Evolutionary conservation across 2,888 invertebrate species (phyloP).

Genomic region (Drosophila mulleri): DNA sequence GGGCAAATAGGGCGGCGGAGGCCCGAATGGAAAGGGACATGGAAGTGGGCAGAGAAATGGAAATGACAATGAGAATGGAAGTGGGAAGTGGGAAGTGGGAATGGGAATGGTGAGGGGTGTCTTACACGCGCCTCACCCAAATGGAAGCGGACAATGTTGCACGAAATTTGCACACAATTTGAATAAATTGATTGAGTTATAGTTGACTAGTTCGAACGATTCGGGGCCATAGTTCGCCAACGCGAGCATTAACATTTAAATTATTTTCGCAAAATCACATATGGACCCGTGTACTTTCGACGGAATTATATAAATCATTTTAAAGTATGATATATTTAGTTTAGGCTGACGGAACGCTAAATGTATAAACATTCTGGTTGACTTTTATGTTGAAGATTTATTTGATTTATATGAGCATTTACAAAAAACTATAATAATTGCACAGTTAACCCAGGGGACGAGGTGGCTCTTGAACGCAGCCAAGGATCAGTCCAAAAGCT

Average conservation of each 20-base stretch:
- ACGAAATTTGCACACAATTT: constrained; percentile 82
- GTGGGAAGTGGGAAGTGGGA: neutral
- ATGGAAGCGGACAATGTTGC: constrained; percentile 44
- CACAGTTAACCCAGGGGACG: constrained; percentile 1
- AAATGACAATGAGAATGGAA: neutral
- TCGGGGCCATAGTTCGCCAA: constrained; percentile 38
- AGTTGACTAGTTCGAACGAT: constrained; percentile 41
- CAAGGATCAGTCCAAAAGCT: constrained; percentile 62
- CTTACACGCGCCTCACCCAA: constrained; percentile 24
- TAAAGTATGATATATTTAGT: neutral
- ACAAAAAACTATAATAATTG: constrained; percentile 11
- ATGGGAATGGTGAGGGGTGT: neutral
- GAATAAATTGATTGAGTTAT: constrained; percentile 83
- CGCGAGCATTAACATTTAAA: constrained; percentile 69
- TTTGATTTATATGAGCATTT: constrained; percentile 26
- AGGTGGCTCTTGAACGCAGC: neutral
- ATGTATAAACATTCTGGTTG: neutral
- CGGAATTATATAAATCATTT: constrained; percentile 10
- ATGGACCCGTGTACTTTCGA: constrained; percentile 7
- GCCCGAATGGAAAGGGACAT: constrained; percentile 8
- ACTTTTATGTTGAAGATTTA: constrained; percentile 47
- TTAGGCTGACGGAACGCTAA: neutral
- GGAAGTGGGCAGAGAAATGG: neutral
- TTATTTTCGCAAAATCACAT: constrained; percentile 53
- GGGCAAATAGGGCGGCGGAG: constrained; percentile 27